phyloP scores from a whole-genome alignment of 2,888 invertebrate genomes.

The Cybosia mesomella region DNA sequence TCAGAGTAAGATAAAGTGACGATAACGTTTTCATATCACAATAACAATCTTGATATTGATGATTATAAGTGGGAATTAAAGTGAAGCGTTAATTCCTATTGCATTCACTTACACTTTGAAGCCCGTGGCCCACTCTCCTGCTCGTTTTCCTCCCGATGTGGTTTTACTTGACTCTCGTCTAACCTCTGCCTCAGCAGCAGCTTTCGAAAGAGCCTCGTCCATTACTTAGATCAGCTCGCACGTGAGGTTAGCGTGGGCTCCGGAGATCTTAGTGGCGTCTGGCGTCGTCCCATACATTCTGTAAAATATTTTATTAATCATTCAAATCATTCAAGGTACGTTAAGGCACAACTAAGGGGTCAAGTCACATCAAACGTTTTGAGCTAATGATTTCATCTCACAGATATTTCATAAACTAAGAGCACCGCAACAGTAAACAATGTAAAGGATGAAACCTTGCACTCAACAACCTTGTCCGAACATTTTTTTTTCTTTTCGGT shows the following conservation, averaged over 20 bases:
- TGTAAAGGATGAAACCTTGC: slow-evolving; percentile 25
- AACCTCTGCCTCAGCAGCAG: not conserved
- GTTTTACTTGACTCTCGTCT: no score
- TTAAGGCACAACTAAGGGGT: no score
- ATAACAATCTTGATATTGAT: not conserved
- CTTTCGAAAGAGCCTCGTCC: not conserved
- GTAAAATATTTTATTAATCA: not conserved
- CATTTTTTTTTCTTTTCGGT: slow-evolving; percentile 41
- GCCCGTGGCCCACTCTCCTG: no score
- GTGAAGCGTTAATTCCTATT: not conserved
- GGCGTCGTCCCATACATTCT: not conserved
- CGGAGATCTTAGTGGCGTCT: no score
- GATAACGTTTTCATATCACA: slow-evolving; percentile 22
- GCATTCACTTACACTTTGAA: no score
- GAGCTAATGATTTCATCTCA: not conserved
- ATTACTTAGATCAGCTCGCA: no score
- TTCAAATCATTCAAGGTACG: no score
- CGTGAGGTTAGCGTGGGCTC: no score
- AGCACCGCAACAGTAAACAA: slow-evolving; percentile 14
- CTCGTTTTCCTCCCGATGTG: no score
- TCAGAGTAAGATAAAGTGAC: slow-evolving; percentile 26
- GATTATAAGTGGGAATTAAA: not conserved
- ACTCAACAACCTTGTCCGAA: slow-evolving; percentile 40
- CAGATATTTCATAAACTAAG: not conserved
- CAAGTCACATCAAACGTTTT: not conserved